These are phyloP conservation scores for Trichosurus vulpecula DNA, from an alignment of 2,797 vertebrate genomes.

Conservation along the genomic window DNA sequence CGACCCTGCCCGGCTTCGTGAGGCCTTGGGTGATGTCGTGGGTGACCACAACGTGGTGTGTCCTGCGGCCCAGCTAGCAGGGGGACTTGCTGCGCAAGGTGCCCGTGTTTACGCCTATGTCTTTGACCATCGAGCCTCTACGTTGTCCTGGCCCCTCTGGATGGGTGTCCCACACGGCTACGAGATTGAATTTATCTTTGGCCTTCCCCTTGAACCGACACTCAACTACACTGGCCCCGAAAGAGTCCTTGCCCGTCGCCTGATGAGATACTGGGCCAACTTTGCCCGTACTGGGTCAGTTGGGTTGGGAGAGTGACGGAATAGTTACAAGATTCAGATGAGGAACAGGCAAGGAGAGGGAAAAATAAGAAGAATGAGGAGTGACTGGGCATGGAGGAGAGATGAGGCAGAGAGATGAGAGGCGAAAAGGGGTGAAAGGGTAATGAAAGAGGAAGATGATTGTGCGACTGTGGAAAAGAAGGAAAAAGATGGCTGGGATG, in stretches of 20 bases:
- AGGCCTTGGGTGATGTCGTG: slow-evolving; percentile 93
- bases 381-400: not conserved
- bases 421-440: not conserved
- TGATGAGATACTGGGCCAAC: slow-evolving; percentile 97
- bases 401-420: not conserved
- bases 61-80: slow-evolving; percentile 90
- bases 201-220: slow-evolving; percentile 90
- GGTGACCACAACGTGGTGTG: slow-evolving; percentile 96
- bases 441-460: not conserved
- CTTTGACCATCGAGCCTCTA: slow-evolving; percentile 95
- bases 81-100: slow-evolving; percentile 86
- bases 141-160: slow-evolving; percentile 93
- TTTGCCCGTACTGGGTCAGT: slow-evolving; percentile 93
- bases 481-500: not conserved
- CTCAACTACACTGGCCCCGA: slow-evolving; percentile 94
- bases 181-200: slow-evolving; percentile 96
- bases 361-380: not conserved
- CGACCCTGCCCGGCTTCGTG: slow-evolving; percentile 90
- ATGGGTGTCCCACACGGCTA: slow-evolving; percentile 98
- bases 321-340: not conserved
- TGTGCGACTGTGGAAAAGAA: not conserved
- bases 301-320: not conserved
- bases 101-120: slow-evolving; percentile 89
- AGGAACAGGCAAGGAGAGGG: not conserved
- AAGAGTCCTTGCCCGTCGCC: slow-evolving; percentile 89